Conservation (phyloP, 2,888 invertebrate species). For the Elegia similella region DNA sequence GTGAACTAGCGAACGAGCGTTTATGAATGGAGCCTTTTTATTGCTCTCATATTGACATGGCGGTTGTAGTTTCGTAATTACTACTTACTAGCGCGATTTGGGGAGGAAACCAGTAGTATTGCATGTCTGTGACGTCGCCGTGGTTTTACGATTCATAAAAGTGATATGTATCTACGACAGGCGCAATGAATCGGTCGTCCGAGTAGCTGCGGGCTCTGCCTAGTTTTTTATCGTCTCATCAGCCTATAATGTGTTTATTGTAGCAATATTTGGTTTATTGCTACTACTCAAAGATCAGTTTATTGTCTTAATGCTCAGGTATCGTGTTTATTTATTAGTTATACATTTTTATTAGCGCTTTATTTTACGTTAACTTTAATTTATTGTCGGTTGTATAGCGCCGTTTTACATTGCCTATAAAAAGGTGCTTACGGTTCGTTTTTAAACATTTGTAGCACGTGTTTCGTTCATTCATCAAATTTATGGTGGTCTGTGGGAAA, state of each 20-base stretch:
- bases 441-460: slow-evolving; percentile 81
- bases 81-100: slow-evolving; percentile 68
- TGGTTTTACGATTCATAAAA: slow-evolving; percentile 77
- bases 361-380: slow-evolving; percentile 81
- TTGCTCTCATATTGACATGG: slow-evolving; percentile 74
- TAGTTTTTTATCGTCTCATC: slow-evolving; percentile 72
- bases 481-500: slow-evolving; percentile 78
- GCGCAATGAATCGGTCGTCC: slow-evolving; percentile 43
- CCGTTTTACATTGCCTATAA: slow-evolving; percentile 81
- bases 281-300: slow-evolving; percentile 75
- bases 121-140: slow-evolving; percentile 65
- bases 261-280: slow-evolving; percentile 80
- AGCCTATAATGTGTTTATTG: slow-evolving; percentile 79
- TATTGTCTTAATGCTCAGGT: slow-evolving; percentile 79
- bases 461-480: slow-evolving; percentile 81
- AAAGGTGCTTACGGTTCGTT: slow-evolving; percentile 77
- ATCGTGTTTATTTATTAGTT: slow-evolving; percentile 82
- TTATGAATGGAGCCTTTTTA: slow-evolving; percentile 78
- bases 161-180: slow-evolving; percentile 66
- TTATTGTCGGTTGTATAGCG: slow-evolving; percentile 77
- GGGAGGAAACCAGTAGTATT: slow-evolving; percentile 71
- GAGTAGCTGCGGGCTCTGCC: slow-evolving; percentile 29
- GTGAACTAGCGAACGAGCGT: slow-evolving; percentile 64
- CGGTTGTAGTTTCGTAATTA: slow-evolving; percentile 72
- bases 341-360: slow-evolving; percentile 81